Conservation (phyloP, 2,797 vertebrate species). For the Falco naumanni region DNA sequence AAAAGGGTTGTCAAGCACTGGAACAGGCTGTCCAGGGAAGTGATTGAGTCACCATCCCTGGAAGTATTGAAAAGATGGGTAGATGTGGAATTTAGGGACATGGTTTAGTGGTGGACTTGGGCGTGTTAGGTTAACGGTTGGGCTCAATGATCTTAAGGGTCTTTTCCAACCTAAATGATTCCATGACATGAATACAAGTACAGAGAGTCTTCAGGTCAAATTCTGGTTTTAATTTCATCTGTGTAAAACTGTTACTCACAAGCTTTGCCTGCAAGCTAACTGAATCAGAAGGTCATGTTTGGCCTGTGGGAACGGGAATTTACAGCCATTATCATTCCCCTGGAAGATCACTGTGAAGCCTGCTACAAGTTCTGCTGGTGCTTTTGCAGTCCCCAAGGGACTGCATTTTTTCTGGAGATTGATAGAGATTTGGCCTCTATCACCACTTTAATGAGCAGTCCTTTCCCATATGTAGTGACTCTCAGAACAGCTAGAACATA, state of each 20-base stretch:
- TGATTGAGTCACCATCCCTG: neutral
- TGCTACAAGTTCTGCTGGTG: neutral
- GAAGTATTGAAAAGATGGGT: neutral
- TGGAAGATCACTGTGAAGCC: neutral
- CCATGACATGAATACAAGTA: neutral
- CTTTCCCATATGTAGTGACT: neutral
- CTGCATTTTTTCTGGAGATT: neutral
- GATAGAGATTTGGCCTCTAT: neutral
- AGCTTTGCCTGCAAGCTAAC: neutral
- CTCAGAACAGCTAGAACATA: neutral
- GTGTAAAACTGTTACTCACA: neutral
- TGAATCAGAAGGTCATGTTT: neutral
- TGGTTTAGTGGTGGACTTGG: neutral
- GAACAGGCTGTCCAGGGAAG: neutral
- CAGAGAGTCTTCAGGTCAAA: neutral
- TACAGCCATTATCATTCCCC: neutral
- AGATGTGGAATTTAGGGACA: neutral
- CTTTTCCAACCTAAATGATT: neutral
- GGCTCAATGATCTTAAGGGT: neutral
- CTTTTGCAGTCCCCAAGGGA: neutral
- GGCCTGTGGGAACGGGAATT: neutral
- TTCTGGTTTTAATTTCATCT: neutral
- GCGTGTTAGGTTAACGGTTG: neutral
- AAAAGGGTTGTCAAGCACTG: neutral
- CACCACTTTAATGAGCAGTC: neutral